Conservation (phyloP, 92 coral and sea anemone genomes). For the Umimayanthus kanabou region DNA sequence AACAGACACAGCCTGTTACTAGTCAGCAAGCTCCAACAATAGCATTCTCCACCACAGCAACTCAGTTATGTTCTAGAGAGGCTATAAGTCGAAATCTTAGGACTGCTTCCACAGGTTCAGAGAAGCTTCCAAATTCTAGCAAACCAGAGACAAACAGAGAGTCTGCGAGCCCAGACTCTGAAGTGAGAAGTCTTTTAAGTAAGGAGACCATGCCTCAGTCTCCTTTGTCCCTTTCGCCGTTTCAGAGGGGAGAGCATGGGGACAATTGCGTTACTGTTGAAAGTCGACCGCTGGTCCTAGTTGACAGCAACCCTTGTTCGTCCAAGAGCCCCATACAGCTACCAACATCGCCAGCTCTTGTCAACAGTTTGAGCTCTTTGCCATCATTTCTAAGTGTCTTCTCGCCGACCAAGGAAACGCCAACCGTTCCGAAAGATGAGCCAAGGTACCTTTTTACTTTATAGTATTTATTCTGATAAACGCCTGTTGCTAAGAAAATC, state of each 20-base stretch:
- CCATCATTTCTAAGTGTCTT: conserved; percentile 85
- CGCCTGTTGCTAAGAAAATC: neutral
- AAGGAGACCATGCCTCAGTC: conserved; percentile 80
- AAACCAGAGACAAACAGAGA: conserved; percentile 21
- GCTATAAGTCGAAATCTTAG: neutral
- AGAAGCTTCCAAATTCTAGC: neutral
- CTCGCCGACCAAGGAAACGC: conserved; percentile 58
- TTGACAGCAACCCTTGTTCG: conserved; percentile 88
- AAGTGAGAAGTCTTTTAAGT: conserved; percentile 77
- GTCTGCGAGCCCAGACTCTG: conserved; percentile 71
- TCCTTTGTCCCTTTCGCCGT: conserved; percentile 75
- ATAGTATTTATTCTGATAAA: too few species aligned
- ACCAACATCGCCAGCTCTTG: conserved; percentile 59
- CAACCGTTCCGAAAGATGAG: neutral
- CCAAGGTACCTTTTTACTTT: conserved; percentile 1
- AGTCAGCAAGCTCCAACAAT: conserved; percentile 16
- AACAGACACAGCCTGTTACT: neutral
- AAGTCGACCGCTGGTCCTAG: conserved; percentile 69
- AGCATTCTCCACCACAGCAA: neutral
- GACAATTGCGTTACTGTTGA: conserved; percentile 44
- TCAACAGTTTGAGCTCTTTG: conserved; percentile 52
- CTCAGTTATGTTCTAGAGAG: neutral
- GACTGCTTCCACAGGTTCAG: neutral
- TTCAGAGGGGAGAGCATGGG: conserved; percentile 43
- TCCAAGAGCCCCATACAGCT: conserved; percentile 82